These are phyloP conservation scores for Cephalopachus bancanus DNA, from an alignment of 2,797 vertebrate species.

Conservation along the genomic window DNA sequence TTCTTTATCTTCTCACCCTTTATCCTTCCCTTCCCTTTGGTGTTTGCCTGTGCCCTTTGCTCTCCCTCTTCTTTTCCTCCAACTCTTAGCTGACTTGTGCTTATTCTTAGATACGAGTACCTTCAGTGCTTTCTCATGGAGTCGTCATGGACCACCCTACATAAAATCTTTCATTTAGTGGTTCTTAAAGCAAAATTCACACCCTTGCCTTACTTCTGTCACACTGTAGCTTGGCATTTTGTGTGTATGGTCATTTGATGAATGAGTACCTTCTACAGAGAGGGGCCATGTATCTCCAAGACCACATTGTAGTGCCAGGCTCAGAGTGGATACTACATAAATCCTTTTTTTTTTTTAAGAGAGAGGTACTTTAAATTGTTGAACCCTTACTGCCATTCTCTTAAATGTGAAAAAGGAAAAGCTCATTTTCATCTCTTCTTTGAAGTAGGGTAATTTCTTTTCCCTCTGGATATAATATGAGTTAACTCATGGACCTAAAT, in stretches of 20 bases:
- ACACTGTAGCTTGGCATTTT: background rate
- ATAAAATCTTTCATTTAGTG: background rate
- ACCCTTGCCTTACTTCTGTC: background rate
- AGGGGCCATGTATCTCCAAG: background rate
- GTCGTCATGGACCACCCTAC: background rate
- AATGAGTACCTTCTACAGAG: background rate
- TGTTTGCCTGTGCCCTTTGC: background rate
- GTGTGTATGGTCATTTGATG: background rate
- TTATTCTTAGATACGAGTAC: background rate
- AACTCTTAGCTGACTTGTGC: background rate
- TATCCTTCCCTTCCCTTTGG: background rate
- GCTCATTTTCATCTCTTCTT: conserved; percentile 25
- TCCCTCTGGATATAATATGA: background rate
- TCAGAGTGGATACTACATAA: background rate
- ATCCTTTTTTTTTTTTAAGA: background rate
- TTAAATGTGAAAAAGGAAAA: background rate
- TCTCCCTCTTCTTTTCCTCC: background rate
- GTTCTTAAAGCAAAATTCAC: background rate
- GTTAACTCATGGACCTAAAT: background rate
- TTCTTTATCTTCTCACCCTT: background rate
- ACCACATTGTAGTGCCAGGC: background rate
- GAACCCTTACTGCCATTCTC: background rate
- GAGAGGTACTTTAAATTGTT: background rate
- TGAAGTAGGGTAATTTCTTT: background rate
- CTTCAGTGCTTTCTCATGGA: background rate